Evolutionary conservation across 2,888 invertebrate species (phyloP).

Genomic region (Caradrina clavipalpis): DNA sequence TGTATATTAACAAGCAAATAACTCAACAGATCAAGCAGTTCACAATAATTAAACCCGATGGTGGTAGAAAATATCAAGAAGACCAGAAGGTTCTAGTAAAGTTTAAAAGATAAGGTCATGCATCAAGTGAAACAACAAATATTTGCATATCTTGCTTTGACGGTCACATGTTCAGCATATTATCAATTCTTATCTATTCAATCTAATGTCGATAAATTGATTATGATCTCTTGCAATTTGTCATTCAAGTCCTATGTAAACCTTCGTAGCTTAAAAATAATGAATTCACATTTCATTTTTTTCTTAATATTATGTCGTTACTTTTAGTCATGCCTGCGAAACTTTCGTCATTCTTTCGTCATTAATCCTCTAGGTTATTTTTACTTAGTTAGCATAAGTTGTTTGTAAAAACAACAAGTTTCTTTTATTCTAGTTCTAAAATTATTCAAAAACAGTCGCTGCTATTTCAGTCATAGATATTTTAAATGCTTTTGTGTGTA

Average conservation of each 20-base stretch:
- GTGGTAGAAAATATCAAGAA: neutral
- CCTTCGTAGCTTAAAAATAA: neutral
- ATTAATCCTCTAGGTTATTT: neutral
- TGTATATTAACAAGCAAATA: too few species aligned
- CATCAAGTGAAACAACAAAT: slow-evolving; percentile 13
- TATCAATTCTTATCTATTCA: slow-evolving; percentile 32
- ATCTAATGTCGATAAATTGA: slow-evolving; percentile 34
- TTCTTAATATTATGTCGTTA: neutral
- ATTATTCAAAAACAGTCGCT: slow-evolving; percentile 5
- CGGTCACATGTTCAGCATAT: slow-evolving; percentile 17
- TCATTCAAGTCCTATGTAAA: slow-evolving; percentile 14
- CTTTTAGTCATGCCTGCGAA: too few species aligned
- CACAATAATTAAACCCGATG: neutral
- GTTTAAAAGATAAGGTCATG: neutral
- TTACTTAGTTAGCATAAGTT: slow-evolving; percentile 9
- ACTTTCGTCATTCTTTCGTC: neutral
- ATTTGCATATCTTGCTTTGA: slow-evolving; percentile 32
- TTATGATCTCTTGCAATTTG: slow-evolving; percentile 38
- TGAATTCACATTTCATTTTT: neutral
- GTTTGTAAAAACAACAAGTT: slow-evolving; percentile 1
- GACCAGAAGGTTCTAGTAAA: neutral
- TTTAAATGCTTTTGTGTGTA: neutral
- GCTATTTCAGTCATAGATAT: neutral
- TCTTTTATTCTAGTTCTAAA: neutral
- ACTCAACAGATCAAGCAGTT: neutral